These are phyloP conservation scores for Phyllopteryx taeniolatus DNA, from an alignment of 2,113 vertebrate genomes.

Conservation along the genomic window DNA sequence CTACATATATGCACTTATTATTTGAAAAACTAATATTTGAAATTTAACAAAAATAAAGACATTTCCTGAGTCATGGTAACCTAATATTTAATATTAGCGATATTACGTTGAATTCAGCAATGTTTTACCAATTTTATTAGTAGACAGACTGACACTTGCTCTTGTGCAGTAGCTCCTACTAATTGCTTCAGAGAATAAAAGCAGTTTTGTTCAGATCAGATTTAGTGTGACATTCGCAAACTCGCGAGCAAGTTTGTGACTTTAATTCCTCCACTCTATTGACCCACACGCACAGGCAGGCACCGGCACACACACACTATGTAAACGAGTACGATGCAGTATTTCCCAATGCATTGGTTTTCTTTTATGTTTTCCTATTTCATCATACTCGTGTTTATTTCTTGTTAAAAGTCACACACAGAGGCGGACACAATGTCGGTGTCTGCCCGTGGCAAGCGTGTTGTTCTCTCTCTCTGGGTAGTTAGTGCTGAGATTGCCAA, in stretches of 20 bases:
- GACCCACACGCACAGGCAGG: background rate
- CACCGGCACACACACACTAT: constrained; percentile 2
- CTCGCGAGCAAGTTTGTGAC: constrained; percentile 11
- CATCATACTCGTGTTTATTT: constrained; percentile 27
- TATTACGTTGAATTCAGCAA: background rate
- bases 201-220: background rate
- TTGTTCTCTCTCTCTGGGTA: constrained; percentile 62
- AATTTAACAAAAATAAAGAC: background rate
- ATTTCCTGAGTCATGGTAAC: background rate
- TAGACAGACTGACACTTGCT: background rate
- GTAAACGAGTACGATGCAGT: constrained; percentile 1
- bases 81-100: background rate
- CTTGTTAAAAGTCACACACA: constrained; percentile 19
- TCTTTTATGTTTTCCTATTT: constrained; percentile 22
- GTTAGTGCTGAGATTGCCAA: constrained; percentile 68
- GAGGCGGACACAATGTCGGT: constrained; percentile 27
- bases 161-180: background rate
- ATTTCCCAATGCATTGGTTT: background rate
- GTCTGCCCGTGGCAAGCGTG: constrained; percentile 56
- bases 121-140: background rate
- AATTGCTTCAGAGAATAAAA: background rate
- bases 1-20: background rate
- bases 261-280: constrained; percentile 25
- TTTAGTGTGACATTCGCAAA: background rate
- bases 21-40: background rate